Evolutionary conservation across 2,797 vertebrate species (phyloP), one percentile per base, ranked within the genome.

Genomic region (Lophius americanus): DNA sequence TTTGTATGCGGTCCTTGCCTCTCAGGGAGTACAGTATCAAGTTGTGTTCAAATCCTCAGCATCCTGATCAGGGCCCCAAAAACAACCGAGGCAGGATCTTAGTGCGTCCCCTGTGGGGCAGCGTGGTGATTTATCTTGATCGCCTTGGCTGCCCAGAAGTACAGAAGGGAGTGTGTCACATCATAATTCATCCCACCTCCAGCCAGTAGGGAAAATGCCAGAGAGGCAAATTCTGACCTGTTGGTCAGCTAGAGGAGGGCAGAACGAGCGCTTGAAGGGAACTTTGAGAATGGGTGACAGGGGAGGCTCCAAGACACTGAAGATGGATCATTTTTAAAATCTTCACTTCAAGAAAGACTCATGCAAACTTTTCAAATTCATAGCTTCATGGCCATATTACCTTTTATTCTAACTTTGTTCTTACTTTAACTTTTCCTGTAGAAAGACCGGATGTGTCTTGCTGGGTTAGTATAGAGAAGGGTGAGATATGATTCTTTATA

Each of bases 101-200:
- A 68, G 73, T 61, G 4, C 10, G 53, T 85, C 85, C 84, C 86
- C 76, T 65, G 68, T 73, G 80, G 82, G 70, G 68, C 39, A 54
- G 70, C 42, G 4, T 12, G 63, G 78, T 88, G 83, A 91, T 91
- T 93, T 70, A 90, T 89, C 86, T 87, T 83, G 83, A 85, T 88
- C 73, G 60, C 74, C 78, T 51, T 58, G 71, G 75, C 83, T 83
- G 81, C 84, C 74, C 82, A 87, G 80, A 81, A 88, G 82, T 79
- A 81, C 78, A 85, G 86, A 80, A 76, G 63, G 77, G 81, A 87
- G 86, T 77, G 76, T 85, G 84, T 90, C 83, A 82, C 80, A 73
- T 79, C 81, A 83, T 88, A 88, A 91, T 91, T 92, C 85, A 90
- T 91, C 80, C 79, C 75, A 73, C 78, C 65, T 49, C 8, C 51